These are phyloP conservation scores for Struthio camelus DNA, from an alignment of 2,113 vertebrate genomes.

Conservation along the genomic window DNA sequence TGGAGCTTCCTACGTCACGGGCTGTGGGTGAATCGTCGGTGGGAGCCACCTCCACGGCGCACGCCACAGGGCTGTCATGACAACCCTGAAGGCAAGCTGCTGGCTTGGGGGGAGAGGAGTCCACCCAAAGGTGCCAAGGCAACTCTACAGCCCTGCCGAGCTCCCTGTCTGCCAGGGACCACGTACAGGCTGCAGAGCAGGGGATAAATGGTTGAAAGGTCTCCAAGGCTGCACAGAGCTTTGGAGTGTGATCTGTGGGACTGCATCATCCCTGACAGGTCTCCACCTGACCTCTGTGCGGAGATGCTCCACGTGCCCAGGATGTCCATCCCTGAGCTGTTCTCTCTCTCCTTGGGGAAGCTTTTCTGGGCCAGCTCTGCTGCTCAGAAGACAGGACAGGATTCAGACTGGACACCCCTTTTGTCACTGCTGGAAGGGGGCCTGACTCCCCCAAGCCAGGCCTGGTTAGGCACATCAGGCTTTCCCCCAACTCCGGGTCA, in stretches of 20 bases:
- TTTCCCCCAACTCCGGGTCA: fast-evolving
- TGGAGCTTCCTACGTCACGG: background rate
- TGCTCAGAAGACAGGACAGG: no score
- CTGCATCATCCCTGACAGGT: background rate
- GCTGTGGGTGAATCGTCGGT: fast-evolving
- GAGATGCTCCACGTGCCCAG: background rate
- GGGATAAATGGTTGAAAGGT: no score
- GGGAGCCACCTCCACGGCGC: background rate
- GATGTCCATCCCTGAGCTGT: background rate
- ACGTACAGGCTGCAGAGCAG: background rate
- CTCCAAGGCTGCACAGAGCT: background rate
- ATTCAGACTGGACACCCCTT: background rate
- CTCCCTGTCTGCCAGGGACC: no score
- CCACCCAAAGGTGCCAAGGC: background rate
- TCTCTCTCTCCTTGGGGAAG: fast-evolving
- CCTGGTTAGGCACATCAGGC: background rate
- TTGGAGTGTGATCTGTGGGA: background rate
- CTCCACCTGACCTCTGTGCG: fast-evolving
- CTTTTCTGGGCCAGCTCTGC: background rate
- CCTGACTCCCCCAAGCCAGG: background rate
- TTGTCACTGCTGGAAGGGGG: background rate
- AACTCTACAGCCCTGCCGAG: fast-evolving
- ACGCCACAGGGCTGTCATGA: background rate
- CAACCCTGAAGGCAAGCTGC: background rate
- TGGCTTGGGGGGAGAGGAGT: background rate